A percentile compares a stretch with the other conserved stretches of the same genome.
Evolutionary conservation across 2,113 vertebrate species (phyloP).

Genomic region (Oreamnos americanus): DNA sequence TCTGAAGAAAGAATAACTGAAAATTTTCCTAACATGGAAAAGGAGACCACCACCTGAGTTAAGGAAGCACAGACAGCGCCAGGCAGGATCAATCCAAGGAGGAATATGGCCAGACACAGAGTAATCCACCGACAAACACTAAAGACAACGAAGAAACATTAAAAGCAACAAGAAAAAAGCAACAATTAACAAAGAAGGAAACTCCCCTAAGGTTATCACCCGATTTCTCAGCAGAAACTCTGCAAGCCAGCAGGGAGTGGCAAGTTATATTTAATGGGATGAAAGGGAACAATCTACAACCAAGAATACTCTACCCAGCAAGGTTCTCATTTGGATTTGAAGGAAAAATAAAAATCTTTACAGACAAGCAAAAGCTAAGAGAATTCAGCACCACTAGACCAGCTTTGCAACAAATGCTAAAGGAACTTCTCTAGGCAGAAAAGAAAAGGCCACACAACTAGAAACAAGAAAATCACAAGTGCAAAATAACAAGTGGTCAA

Average conservation of each 20-base stretch:
- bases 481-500: neutral
- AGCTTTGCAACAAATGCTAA: neutral
- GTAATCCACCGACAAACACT: neutral
- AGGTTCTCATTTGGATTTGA: neutral
- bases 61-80: neutral
- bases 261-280: neutral
- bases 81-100: neutral
- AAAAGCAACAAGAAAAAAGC: neutral
- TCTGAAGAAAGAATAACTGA: neutral
- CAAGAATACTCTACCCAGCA: neutral
- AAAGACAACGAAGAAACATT: neutral
- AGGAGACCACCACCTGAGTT: neutral
- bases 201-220: neutral
- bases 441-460: neutral
- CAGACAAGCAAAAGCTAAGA: neutral
- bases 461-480: neutral
- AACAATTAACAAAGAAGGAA: neutral
- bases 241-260: neutral
- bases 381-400: neutral
- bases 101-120: accelerated
- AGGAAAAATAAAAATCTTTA: neutral
- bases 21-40: neutral
- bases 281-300: neutral
- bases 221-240: neutral
- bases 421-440: neutral